phyloP scores from a whole-genome alignment of 53 echinoderm and acorn worm species.

The Antedon mediterranea region DNA sequence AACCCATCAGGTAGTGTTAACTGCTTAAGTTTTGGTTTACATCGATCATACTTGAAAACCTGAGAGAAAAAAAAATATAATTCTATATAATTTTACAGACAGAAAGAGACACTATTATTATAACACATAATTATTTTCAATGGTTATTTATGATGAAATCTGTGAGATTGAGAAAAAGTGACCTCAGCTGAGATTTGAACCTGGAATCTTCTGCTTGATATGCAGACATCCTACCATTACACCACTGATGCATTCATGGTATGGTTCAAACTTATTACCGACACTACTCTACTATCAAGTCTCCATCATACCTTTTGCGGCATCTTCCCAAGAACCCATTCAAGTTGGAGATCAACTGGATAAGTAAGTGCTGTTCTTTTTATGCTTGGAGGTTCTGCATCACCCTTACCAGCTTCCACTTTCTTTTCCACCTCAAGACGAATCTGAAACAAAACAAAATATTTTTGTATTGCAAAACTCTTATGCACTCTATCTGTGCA shows the following conservation, averaged over 20 bases:
- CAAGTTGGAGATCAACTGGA: conserved; percentile 77
- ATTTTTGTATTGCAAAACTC: background rate
- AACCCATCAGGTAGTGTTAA: conserved; percentile 48
- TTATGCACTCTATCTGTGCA: background rate
- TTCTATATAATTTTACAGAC: background rate
- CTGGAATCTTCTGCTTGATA: no score
- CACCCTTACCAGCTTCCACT: conserved; percentile 9
- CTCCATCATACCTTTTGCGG: conserved; percentile 83
- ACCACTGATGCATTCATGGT: no score
- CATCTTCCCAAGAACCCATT: conserved; percentile 88
- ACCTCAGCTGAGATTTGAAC: no score
- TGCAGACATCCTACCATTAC: no score
- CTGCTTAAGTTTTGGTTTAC: conserved; percentile 24
- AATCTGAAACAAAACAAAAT: conserved; percentile 32
- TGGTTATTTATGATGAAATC: background rate
- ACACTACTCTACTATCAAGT: no score
- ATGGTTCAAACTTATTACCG: no score
- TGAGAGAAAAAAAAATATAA: conserved; percentile 6
- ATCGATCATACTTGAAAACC: conserved; percentile 62
- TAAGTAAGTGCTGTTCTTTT: conserved; percentile 41
- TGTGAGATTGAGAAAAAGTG: background rate
- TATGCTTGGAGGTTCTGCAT: conserved; percentile 35
- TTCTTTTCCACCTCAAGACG: conserved; percentile 55
- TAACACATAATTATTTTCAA: no score
- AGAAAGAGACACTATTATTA: no score